Base-by-base conservation (phyloP, 2,113 vertebrate genomes). In the Callorhinus ursinus region DNA sequence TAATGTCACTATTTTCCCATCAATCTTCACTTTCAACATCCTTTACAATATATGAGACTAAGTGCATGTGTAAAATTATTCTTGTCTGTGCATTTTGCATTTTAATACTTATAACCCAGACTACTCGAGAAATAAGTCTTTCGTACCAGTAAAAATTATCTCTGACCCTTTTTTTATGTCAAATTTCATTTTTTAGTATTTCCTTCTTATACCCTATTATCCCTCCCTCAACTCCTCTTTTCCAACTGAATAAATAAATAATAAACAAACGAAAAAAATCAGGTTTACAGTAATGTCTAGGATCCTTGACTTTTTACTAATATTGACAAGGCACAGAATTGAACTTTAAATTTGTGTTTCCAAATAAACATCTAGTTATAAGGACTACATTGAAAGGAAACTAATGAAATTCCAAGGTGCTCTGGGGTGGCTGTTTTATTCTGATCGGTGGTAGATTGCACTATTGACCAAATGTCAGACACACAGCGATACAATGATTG, bases 391-490 rank as follows among this genome's bases (percentile, higher is more conserved):
- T 98, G 98, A 99, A 99, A 98, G 98, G 98, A 98, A 99, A 98
- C 98, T 99, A 99, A 99, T 99, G 99, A 99, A 99, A 99, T 99
- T 99, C 99, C 98, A 99, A 99, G 98, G 99, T 99, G 99, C 98
- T 99, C 98, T 93, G 97, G 98, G 98, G 98, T 98, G 98, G 99
- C 99, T 99, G 99, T 97, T 99, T 99, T 99, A 99, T 99, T 99
- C 99, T 99, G 99, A 99, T 99, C 99, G 99, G 98, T 97, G 98
- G 98, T 99, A 99, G 99, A 99, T 99, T 99, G 99, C 99, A 99
- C 98, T 99, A 99, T 99, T 99, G 99, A 99, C 99, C 99, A 99
- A 99, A 98, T 99, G 99, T 99, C 99, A 99, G 99, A 97, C 97
- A 98, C 77, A 72, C 98, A 99, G 98, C 97, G 77, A 99, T 98